Percentiles rank a stretch among this genome's conserved stretches.
These are phyloP conservation scores for Willisornis vidua DNA, from an alignment of 2,113 vertebrate genomes.

Conservation along the genomic window DNA sequence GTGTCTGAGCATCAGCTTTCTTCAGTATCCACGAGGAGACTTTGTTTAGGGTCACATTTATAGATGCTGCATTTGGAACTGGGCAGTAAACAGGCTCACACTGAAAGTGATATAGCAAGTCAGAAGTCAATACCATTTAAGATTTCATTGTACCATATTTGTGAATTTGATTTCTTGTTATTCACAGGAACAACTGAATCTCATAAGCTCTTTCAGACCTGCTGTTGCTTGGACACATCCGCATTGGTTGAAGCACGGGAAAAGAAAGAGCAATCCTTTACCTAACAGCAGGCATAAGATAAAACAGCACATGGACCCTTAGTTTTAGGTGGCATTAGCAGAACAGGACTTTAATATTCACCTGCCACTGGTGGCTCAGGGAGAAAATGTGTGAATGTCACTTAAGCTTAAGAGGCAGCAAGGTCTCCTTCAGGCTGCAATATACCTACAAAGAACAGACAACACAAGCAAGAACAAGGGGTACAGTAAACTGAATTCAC, in stretches of 20 bases:
- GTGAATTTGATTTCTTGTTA: neutral
- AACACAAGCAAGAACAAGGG: neutral
- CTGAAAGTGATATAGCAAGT: neutral
- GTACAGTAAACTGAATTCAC: neutral
- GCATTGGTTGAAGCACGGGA: neutral
- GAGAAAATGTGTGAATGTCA: neutral
- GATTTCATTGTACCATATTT: neutral
- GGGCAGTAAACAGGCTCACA: neutral
- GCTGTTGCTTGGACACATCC: neutral
- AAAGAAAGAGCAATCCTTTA: neutral
- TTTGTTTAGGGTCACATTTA: neutral
- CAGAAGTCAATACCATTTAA: constrained; percentile 36
- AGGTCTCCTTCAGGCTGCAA: neutral
- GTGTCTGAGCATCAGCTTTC: neutral
- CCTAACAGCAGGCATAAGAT: neutral
- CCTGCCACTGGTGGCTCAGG: neutral
- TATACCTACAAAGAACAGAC: neutral
- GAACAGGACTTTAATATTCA: neutral
- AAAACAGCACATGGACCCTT: neutral
- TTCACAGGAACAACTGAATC: neutral
- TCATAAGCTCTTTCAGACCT: neutral
- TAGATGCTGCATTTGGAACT: neutral
- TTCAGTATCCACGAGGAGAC: neutral
- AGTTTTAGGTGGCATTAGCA: neutral
- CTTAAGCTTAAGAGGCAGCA: neutral